A percentile compares a stretch with the other conserved stretches of the same genome.
Evolutionary conservation across 2,113 vertebrate genomes (phyloP).

Genomic region (Grallaria varia): DNA sequence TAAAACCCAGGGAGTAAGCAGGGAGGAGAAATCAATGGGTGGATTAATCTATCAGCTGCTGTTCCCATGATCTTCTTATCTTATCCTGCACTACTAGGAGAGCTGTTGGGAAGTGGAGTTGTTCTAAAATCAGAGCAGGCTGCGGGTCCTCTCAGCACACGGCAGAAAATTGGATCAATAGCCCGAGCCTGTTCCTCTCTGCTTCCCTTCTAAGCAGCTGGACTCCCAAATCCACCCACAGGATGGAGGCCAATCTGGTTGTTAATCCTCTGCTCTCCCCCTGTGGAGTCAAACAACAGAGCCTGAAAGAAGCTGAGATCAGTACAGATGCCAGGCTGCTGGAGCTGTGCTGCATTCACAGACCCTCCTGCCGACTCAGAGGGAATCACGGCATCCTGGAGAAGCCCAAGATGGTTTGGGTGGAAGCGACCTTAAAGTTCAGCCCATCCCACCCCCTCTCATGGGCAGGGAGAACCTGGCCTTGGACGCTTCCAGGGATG

Average conservation of each 20-base stretch:
- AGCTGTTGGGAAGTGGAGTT: background rate
- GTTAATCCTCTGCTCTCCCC: background rate
- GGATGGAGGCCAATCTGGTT: background rate
- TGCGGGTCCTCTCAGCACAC: background rate
- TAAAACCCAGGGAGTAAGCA: conserved; percentile 65
- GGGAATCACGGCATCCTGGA: background rate
- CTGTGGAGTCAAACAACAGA: background rate
- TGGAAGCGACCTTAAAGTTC: background rate
- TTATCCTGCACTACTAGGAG: background rate
- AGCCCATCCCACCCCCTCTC: background rate
- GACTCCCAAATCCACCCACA: background rate
- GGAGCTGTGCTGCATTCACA: background rate
- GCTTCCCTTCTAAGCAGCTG: conserved; percentile 11
- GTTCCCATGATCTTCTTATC: background rate
- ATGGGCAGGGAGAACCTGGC: background rate
- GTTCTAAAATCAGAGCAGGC: background rate
- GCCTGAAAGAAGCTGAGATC: background rate
- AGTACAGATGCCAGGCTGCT: background rate
- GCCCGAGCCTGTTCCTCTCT: background rate
- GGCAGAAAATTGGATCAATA: conserved; percentile 11
- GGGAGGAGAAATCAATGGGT: conserved; percentile 53
- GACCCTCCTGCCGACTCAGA: background rate
- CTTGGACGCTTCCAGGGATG: background rate
- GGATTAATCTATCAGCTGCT: conserved; percentile 50
- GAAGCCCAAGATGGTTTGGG: background rate